Conservation (phyloP, 2,888 invertebrate species). For the Zelleria hepariella region DNA sequence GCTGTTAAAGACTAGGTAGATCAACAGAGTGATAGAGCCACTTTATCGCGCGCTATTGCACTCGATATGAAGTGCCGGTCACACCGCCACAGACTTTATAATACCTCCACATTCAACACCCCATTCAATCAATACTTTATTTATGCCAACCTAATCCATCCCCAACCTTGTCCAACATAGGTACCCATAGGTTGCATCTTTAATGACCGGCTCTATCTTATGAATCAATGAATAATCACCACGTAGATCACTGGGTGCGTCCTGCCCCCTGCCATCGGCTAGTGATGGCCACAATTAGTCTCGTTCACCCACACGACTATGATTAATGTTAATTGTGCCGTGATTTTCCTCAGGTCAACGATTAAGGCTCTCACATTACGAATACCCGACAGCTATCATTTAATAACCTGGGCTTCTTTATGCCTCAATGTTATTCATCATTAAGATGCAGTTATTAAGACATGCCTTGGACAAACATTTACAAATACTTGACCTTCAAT, state of each 20-base stretch:
- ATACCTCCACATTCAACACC: no score
- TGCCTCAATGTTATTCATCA: neutral
- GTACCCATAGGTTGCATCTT: neutral
- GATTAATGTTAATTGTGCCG: conserved; percentile 65
- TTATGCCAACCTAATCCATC: neutral
- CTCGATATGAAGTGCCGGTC: no score
- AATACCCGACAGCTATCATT: conserved; percentile 49
- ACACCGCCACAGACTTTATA: no score
- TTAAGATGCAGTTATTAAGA: neutral
- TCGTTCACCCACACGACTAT: conserved; percentile 43
- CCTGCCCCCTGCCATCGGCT: conserved; percentile 14
- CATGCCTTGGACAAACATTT: neutral
- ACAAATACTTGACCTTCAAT: neutral
- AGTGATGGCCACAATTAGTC: conserved; percentile 52
- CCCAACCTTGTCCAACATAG: neutral
- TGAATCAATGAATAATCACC: neutral
- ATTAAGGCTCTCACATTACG: conserved; percentile 49
- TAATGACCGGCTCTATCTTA: neutral
- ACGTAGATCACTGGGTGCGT: neutral
- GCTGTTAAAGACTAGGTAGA: no score
- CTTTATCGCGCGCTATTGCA: no score
- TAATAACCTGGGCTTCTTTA: neutral
- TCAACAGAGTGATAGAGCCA: no score
- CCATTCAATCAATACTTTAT: no score
- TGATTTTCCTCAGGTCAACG: conserved; percentile 47